These are phyloP conservation scores for Cataglyphis hispanica DNA, from an alignment of 1,140 invertebrate species.

Conservation along the genomic window DNA sequence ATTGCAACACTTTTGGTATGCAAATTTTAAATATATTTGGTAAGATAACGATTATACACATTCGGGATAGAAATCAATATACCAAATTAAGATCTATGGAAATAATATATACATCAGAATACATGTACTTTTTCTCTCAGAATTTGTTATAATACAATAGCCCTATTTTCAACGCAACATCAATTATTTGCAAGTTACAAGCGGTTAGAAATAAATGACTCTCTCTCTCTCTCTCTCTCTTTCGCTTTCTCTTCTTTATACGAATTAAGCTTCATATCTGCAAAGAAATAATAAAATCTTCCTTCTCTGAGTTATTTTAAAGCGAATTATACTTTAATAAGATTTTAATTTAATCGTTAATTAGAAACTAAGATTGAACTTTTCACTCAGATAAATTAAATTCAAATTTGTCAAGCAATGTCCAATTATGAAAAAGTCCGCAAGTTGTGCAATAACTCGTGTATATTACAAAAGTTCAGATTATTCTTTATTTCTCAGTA, in stretches of 20 bases:
- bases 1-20: slow-evolving; percentile 64
- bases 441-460: background rate
- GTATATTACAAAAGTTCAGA: background rate
- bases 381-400: background rate
- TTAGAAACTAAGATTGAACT: slow-evolving; percentile 2
- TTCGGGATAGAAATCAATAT: background rate
- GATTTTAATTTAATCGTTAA: slow-evolving; percentile 27
- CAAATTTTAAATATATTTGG: slow-evolving; percentile 19
- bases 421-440: background rate
- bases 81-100: background rate
- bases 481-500: background rate
- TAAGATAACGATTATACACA: background rate
- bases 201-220: background rate
- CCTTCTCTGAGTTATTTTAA: background rate
- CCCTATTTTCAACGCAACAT: background rate
- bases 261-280: slow-evolving; percentile 1
- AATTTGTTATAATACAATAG: background rate
- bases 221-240: background rate
- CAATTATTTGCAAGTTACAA: slow-evolving; percentile 18
- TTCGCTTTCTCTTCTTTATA: background rate
- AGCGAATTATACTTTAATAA: slow-evolving; percentile 32
- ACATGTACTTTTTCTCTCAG: background rate
- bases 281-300: slow-evolving; percentile 11
- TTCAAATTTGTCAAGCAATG: slow-evolving; percentile 7
- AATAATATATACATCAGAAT: background rate